A percentile compares a stretch with the other conserved stretches of the same genome.
Evolutionary conservation across 2,113 vertebrate species (phyloP).

Genomic region (Gorsachius goisagi): DNA sequence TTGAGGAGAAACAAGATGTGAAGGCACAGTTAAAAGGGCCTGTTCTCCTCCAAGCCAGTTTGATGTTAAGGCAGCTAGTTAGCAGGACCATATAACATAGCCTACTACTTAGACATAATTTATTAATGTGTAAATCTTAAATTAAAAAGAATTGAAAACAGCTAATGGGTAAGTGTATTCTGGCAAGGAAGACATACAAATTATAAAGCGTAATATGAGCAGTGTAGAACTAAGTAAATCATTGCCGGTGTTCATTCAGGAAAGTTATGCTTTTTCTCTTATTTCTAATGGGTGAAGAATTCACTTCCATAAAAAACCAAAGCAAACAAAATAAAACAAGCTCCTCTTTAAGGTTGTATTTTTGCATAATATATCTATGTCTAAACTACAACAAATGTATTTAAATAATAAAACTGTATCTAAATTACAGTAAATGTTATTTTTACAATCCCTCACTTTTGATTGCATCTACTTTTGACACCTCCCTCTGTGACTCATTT

Average conservation of each 20-base stretch:
- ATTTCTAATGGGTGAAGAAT: neutral
- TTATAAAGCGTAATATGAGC: neutral
- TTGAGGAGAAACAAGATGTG: neutral
- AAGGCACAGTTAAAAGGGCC: neutral
- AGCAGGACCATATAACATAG: neutral
- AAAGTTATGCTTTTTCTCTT: neutral
- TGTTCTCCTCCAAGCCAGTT: neutral
- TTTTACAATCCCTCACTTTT: neutral
- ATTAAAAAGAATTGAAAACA: slow-evolving; percentile 36
- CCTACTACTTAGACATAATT: slow-evolving; percentile 25
- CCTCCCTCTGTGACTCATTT: neutral
- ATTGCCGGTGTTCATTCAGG: neutral
- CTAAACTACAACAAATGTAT: neutral
- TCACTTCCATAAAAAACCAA: neutral
- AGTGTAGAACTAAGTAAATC: slow-evolving; percentile 7
- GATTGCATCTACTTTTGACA: neutral
- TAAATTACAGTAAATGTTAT: neutral
- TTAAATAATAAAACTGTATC: neutral
- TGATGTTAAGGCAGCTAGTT: neutral
- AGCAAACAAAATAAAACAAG: neutral
- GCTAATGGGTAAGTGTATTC: slow-evolving; percentile 9
- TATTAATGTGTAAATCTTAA: slow-evolving; percentile 57
- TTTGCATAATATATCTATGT: neutral
- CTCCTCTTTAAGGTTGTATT: neutral
- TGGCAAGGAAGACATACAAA: slow-evolving; percentile 22